Percentiles rank a stretch among this genome's conserved stretches.
Evolutionary conservation across 2,888 invertebrate species (phyloP).

Genomic region (Stramonita haemastoma): DNA sequence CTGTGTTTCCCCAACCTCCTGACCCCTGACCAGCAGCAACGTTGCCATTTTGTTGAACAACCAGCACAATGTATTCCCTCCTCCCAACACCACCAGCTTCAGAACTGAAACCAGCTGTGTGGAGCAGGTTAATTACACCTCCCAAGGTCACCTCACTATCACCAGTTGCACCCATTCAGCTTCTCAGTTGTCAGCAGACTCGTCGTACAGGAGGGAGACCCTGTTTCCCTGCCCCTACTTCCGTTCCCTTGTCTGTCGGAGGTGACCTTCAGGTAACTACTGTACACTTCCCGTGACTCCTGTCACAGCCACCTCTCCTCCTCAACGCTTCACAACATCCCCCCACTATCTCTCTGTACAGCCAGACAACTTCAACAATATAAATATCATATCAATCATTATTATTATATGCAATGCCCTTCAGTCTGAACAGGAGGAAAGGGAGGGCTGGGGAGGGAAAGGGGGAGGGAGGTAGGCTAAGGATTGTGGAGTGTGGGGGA

Average conservation of each 20-base stretch:
- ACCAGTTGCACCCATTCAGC: not conserved
- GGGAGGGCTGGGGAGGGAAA: not conserved
- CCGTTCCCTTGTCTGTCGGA: not conserved
- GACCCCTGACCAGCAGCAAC: not conserved
- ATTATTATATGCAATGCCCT: too few species aligned
- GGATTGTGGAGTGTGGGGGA: too few species aligned
- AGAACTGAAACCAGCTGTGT: too few species aligned
- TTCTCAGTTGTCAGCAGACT: not conserved
- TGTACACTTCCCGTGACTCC: too few species aligned
- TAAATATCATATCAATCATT: too few species aligned
- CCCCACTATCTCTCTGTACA: not conserved
- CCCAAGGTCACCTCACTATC: not conserved
- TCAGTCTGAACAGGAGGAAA: not conserved
- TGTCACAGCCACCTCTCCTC: too few species aligned
- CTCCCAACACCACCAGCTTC: not conserved
- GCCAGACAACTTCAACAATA: not conserved
- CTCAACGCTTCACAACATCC: too few species aligned
- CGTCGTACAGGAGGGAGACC: too few species aligned
- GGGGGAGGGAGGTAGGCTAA: too few species aligned
- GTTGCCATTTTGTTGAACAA: not conserved
- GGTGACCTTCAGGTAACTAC: not conserved
- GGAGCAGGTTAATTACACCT: not conserved
- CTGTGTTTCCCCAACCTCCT: too few species aligned
- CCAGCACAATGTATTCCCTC: not conserved
- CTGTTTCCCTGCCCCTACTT: not conserved